Evolutionary conservation across 2,888 invertebrate species (phyloP).

Genomic region (Nipponacmea schrenckii): DNA sequence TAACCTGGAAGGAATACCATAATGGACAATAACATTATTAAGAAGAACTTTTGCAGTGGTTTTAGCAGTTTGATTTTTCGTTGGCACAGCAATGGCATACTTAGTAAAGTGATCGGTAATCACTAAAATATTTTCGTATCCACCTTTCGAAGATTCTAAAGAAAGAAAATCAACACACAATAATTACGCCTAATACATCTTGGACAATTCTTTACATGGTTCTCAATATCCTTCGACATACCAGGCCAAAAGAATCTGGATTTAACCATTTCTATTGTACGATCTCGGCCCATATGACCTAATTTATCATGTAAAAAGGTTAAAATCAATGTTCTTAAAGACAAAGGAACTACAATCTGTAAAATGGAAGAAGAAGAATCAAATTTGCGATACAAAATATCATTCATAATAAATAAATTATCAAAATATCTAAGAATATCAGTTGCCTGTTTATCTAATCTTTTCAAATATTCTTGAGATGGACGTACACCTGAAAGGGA

Average conservation of each 20-base stretch:
- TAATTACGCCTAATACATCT: slow-evolving; percentile 18
- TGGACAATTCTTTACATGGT: slow-evolving; percentile 14
- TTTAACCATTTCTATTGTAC: slow-evolving; percentile 17
- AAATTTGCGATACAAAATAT: not conserved
- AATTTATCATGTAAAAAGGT: slow-evolving; percentile 25
- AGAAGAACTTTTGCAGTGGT: slow-evolving; percentile 20
- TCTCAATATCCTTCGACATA: slow-evolving; percentile 12
- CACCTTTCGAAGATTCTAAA: slow-evolving; percentile 21
- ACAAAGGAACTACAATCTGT: slow-evolving; percentile 19
- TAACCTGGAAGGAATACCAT: slow-evolving; percentile 19
- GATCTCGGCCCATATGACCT: slow-evolving; percentile 27
- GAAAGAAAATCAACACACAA: slow-evolving; percentile 16
- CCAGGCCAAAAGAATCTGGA: slow-evolving; percentile 25
- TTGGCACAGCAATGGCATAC: slow-evolving; percentile 19
- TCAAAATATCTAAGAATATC: slow-evolving; percentile 17
- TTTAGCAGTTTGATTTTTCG: slow-evolving; percentile 24
- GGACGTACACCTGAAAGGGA: slow-evolving; percentile 11
- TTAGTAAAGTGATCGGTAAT: slow-evolving; percentile 26
- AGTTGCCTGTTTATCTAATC: not conserved
- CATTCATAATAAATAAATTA: not conserved
- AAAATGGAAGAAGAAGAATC: not conserved
- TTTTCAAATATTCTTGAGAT: not conserved
- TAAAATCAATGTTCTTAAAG: slow-evolving; percentile 12
- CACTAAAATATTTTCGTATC: slow-evolving; percentile 17
- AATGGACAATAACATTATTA: slow-evolving; percentile 21